Percentiles rank a stretch among this genome's conserved stretches.
These are phyloP conservation scores for Paracentrotus lividus DNA, from an alignment of 53 echinoderm and acorn worm species.

Conservation along the genomic window DNA sequence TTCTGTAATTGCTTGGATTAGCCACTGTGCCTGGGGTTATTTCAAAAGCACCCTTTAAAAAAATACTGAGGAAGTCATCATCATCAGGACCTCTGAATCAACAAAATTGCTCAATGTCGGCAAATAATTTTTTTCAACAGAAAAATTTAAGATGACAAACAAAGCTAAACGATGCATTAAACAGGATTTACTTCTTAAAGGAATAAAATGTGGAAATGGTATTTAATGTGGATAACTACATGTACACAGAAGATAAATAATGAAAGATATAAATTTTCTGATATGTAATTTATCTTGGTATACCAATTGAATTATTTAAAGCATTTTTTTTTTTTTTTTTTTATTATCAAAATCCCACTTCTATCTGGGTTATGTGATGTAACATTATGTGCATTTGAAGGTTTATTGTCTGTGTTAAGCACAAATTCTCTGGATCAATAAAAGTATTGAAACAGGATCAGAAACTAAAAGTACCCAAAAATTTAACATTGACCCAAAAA, in stretches of 20 bases:
- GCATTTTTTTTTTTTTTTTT: neutral
- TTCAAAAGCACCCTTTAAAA: constrained; percentile 37
- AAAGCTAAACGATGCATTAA: neutral
- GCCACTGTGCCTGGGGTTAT: constrained; percentile 32
- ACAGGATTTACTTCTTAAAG: neutral
- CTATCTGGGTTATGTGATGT: neutral
- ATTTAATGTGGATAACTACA: neutral
- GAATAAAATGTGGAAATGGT: neutral
- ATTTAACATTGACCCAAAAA: constrained; percentile 59
- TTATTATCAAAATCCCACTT: neutral
- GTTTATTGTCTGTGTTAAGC: neutral
- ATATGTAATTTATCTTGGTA: neutral
- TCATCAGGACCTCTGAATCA: constrained; percentile 46
- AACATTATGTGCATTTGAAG: neutral
- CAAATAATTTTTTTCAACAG: neutral
- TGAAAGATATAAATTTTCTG: neutral
- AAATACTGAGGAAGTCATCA: constrained; percentile 51
- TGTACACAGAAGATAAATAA: neutral
- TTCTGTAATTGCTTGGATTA: constrained; percentile 62
- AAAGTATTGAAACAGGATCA: neutral
- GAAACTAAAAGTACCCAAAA: neutral
- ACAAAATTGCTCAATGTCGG: constrained; percentile 26
- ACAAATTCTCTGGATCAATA: neutral
- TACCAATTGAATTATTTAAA: neutral
- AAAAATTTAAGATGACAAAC: neutral